Evolutionary conservation across 2,888 invertebrate genomes (phyloP), one percentile per base, ranked within the genome.

Genomic region (Protonemura montana): DNA sequence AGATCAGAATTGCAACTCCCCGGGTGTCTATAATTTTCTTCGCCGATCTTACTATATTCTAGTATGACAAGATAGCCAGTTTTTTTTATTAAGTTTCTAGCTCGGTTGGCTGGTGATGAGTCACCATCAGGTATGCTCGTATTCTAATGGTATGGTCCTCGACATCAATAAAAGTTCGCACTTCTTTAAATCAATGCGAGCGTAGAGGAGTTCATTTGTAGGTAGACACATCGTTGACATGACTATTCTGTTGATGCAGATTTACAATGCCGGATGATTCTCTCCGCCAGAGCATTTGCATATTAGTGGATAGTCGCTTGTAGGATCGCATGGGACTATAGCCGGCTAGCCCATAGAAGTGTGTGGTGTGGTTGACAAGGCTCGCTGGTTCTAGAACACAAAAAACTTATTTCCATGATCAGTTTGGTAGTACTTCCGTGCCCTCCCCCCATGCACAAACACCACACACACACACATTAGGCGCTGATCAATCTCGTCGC

Each of bases 61-160:
- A 21, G 59, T 59, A 59, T 59, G 59, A 59, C 59, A 59, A 59
- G 59, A 59, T 59, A 16, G 59, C 13, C 21, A 13, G 59, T 13
- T 59, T 3, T 35, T 59, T 59, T 59, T 59, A 16, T 59, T 59
- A n/a, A n/a, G 59, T 59, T 59, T 59, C 59, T 21, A 59, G 59
- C 59, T 59, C 21, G 59, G 59, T 59, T 59, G 59, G 59, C 59
- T 59, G 59, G 59, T 59, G 81, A 29, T 81, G 81, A 81, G 21
- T 81, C 81, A 81, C 27, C 81, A 13, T 29, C 81, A 29, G 21
- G 81, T 81, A 81, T 30, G 6, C 29, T 81, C 81, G 81, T 30
- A 21, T 10, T 1, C 59, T 1, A 21, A 59, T 59, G 21, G 21
- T 78, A 78, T 78, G 78, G 29, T 59, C 59, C 59, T 59, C 59